These are phyloP conservation scores for Chloromyia formosa DNA, from an alignment of 2,888 invertebrate genomes.

Conservation along the genomic window DNA sequence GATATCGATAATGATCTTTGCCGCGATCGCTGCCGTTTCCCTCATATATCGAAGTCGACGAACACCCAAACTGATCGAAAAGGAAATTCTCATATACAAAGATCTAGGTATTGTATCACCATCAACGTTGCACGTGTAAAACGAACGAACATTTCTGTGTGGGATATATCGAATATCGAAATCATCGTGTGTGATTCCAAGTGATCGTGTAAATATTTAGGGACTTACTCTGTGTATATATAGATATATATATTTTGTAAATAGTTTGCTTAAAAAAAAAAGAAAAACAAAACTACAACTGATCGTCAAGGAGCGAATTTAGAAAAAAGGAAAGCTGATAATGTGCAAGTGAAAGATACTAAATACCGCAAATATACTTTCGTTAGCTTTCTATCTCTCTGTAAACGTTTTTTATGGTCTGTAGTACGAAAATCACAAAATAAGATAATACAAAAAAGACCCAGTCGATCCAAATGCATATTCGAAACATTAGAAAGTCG, in stretches of 20 bases:
- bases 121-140: slow-evolving; percentile 39
- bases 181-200: slow-evolving; percentile 1
- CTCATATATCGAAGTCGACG: slow-evolving; percentile 39
- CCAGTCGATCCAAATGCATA: too few relatives aligned
- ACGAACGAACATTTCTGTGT: not conserved
- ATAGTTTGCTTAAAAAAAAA: not conserved
- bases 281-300: too few relatives aligned
- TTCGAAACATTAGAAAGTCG: too few relatives aligned
- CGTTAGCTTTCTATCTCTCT: too few relatives aligned
- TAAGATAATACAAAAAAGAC: too few relatives aligned
- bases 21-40: slow-evolving; percentile 27
- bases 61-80: slow-evolving; percentile 34
- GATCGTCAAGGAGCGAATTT: too few relatives aligned
- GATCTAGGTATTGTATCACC: slow-evolving; percentile 36
- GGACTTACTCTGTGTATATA: slow-evolving; percentile 15
- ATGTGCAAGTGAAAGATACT: too few relatives aligned
- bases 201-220: slow-evolving; percentile 42
- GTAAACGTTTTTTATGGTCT: too few relatives aligned
- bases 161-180: not conserved
- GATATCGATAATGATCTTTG: slow-evolving; percentile 38
- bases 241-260: not conserved
- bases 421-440: too few relatives aligned
- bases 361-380: too few relatives aligned
- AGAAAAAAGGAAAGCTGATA: too few relatives aligned
- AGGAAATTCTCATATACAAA: slow-evolving; percentile 40